Evolutionary conservation across 2,797 vertebrate genomes (phyloP), one percentile per base, ranked within the genome.

Genomic region (Schizopygopsis pylzovi): DNA sequence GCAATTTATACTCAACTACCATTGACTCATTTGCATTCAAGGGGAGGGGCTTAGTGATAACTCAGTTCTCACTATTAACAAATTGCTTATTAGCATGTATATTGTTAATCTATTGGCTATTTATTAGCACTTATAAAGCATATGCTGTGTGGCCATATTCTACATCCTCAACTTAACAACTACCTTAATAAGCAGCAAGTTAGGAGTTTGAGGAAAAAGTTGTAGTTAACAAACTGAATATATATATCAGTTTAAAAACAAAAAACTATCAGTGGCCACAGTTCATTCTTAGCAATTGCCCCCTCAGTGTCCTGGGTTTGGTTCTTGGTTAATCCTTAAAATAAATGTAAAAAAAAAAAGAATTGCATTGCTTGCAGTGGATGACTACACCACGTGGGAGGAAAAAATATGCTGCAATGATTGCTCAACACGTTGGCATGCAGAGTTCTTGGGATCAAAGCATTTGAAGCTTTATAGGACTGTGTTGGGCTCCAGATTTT

Each of bases 401-500:
- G 73, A 81, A 82, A 70, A 47, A 75, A 33, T 61, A 33, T 86
- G 47, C 75, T 56, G 33, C 61, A 87, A 79, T 33, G 82, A 87
- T 87, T 89, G 75, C 79, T 87, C 86, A 88, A 88, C 82, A 85
- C 54, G 37, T 84, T 71, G 79, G 85, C 82, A 84, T 82, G 86
- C 82, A 7, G 77, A 86, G 37, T 87, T 79, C 75, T 71, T 28
- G 20, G 75, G 82, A 87, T 88, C 85, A 87, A 83, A 87, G 88
- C 61, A 43, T 86, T 82, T 81, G 61, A 81, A 83, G 80, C 71
- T 85, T 83, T 67, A 37, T 78, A 83, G 83, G 59, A 71, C 67
- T 72, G 73, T 43, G 43, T 79, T 63, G 22, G 67, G 33, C 52
- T 75, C 77, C 61, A 76, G 56, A 82, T 80, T 85, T 81, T 72